A percentile compares a stretch with the other conserved stretches of the same genome.
phyloP scores from a whole-genome alignment of 2,888 invertebrate species.

The Erebia ligea region DNA sequence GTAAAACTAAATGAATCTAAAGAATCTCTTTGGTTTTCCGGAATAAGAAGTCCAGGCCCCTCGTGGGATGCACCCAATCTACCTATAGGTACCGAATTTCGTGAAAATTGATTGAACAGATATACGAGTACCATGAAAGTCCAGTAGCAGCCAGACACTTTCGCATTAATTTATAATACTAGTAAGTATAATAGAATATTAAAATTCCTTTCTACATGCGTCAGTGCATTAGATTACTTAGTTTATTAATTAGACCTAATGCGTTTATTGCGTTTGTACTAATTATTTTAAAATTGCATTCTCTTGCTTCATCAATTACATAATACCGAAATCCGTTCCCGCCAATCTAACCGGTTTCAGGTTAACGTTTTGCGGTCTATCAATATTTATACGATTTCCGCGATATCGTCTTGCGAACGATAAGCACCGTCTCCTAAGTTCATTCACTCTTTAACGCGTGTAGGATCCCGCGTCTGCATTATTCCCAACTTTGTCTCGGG shows the following conservation, averaged over 20 bases:
- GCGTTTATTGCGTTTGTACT: background rate
- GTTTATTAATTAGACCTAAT: background rate
- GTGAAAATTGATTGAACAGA: too few relatives aligned
- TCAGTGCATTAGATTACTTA: background rate
- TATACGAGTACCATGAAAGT: too few relatives aligned
- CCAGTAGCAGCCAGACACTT: too few relatives aligned
- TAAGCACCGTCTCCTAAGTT: slow-evolving; percentile 58
- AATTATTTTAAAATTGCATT: background rate
- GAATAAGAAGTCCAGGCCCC: too few relatives aligned
- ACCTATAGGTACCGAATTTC: too few relatives aligned
- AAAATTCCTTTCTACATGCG: background rate
- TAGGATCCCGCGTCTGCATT: slow-evolving; percentile 36
- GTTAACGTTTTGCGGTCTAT: slow-evolving; percentile 9
- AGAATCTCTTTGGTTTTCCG: too few relatives aligned
- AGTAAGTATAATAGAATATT: background rate
- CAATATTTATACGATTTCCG: slow-evolving; percentile 29
- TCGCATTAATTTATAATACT: too few relatives aligned
- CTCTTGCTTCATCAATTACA: background rate
- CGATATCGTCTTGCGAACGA: slow-evolving; percentile 52
- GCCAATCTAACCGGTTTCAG: background rate
- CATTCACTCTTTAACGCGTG: slow-evolving; percentile 54
- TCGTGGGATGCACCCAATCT: too few relatives aligned
- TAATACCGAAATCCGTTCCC: background rate
- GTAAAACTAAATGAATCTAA: too few relatives aligned
- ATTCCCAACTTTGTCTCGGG: slow-evolving; percentile 39